Conservation (phyloP, 2,888 invertebrate genomes). For the Dolichopus griseipennis region DNA sequence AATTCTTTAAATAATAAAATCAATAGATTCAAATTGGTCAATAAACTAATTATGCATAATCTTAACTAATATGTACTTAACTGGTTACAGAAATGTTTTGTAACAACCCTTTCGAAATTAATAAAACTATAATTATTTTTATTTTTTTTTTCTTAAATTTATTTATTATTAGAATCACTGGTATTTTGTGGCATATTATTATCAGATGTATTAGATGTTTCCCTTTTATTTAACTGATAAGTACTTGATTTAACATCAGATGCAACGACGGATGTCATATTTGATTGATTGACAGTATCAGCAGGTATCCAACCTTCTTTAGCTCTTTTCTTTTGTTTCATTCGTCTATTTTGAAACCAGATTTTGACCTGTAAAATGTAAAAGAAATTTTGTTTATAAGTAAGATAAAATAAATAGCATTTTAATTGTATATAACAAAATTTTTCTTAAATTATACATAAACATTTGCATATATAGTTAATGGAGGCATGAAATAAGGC, state of each 20-base stretch:
- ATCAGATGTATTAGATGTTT: not conserved
- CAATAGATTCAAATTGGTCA: too few relatives aligned
- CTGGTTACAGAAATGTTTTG: too few relatives aligned
- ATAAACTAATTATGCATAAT: too few relatives aligned
- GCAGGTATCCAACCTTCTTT: slow-evolving; percentile 78
- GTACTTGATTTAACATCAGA: not conserved
- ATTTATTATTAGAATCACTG: slow-evolving; percentile 6
- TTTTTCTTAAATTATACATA: not conserved
- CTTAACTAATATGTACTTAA: too few relatives aligned
- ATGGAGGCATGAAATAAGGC: too few relatives aligned
- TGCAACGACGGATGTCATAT: not conserved
- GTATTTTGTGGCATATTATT: slow-evolving; percentile 6
- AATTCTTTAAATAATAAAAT: too few relatives aligned
- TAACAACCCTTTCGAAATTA: too few relatives aligned
- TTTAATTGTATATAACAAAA: too few relatives aligned
- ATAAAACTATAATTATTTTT: too few relatives aligned
- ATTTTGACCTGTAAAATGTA: slow-evolving; percentile 62
- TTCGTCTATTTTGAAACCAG: slow-evolving; percentile 97
- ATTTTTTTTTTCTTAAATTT: not conserved
- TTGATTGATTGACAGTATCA: slow-evolving; percentile 46
- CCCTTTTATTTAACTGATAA: not conserved
- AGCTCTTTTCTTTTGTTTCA: slow-evolving; percentile 97
- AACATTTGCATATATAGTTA: not conserved
- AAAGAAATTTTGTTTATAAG: not conserved
- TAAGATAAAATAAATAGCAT: not conserved